Conservation (phyloP, 2,797 vertebrate species). For the Anguilla anguilla region DNA sequence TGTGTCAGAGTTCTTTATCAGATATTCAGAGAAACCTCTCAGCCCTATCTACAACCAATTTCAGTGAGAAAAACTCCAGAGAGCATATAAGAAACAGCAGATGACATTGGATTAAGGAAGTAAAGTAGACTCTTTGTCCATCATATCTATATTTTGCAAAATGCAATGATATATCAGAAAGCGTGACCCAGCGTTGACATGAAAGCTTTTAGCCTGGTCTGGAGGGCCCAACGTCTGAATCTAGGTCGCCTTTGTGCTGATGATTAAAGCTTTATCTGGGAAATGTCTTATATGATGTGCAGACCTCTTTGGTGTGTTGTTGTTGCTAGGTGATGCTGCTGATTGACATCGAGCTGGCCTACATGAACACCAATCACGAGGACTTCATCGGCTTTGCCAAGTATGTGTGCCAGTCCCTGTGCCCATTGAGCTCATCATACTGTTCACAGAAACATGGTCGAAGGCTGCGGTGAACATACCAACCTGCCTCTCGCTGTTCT, state of each 20-base stretch:
- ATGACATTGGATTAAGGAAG: too few species aligned
- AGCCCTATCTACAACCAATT: too few species aligned
- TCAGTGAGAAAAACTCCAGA: too few species aligned
- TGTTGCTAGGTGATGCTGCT: conserved; percentile 86
- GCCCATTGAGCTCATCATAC: neutral
- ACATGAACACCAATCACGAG: conserved; percentile 96
- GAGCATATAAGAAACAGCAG: too few species aligned
- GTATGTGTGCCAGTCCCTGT: conserved; percentile 60
- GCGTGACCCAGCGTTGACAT: neutral
- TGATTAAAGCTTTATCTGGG: neutral
- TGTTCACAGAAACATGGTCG: neutral
- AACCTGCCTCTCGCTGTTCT: neutral
- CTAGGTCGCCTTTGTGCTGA: neutral
- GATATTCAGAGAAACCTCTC: neutral
- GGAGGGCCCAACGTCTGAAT: neutral
- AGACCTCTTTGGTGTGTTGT: neutral
- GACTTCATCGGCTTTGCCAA: conserved; percentile 98
- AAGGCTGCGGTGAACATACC: neutral
- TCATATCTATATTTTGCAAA: too few species aligned
- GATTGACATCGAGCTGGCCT: conserved; percentile 92
- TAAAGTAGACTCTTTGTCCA: too few species aligned
- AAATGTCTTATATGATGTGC: neutral
- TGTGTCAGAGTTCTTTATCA: neutral
- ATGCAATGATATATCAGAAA: neutral
- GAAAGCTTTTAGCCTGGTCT: neutral